Evolutionary conservation across 2,113 vertebrate genomes (phyloP), one percentile per base, ranked within the genome.

Genomic region (Ictalurus furcatus): DNA sequence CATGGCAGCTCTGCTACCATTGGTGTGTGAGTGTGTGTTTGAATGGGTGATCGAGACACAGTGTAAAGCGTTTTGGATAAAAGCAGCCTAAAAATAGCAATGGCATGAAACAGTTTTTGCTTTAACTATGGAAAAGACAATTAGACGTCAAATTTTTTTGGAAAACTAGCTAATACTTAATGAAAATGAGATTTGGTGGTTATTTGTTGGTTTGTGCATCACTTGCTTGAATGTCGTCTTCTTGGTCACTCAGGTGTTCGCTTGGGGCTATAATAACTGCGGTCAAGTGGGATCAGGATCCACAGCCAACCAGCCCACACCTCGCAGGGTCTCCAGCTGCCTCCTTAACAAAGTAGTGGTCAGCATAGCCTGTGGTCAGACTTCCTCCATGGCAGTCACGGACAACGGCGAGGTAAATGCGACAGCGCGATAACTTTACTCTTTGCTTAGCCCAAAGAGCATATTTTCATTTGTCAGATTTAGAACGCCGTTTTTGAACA

Each of bases 201-300:
- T 61, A 16, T 81, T 67, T 40, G 13, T 88, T 56, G 19, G 34
- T 30, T 67, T 71, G 78, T 37, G 30, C 54, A 56, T 69, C 8
- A 21, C 17, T 25, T 82, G 34, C 63, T 59, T 54, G 48, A 11
- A 0, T 40, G 52, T 25, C 37, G 71, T 81, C 6, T 48, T 86
- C 19, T 85, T 83, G 23, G 28, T 88, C 74, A 89, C 65, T 34
- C 92, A 99, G 98, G 96, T 99, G 1, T 99, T 96, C 2, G 97
- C 98, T 0, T 99, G 98, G 98, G 98, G 98, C 90, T 99, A 99
- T 92, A 99, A 99, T 87, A 99, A 99, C 95, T 99, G 97, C 89
- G 98, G 98, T 85, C 98, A 99, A 85, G 97, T 99, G 92, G 98
- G 98, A 79, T 99, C 97, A 30, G 98, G 98, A 91, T 98, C 98